A percentile compares a stretch with the other conserved stretches of the same genome.
These are phyloP conservation scores for Ptilonorhynchus violaceus DNA, from an alignment of 2,113 vertebrate species.

Conservation along the genomic window DNA sequence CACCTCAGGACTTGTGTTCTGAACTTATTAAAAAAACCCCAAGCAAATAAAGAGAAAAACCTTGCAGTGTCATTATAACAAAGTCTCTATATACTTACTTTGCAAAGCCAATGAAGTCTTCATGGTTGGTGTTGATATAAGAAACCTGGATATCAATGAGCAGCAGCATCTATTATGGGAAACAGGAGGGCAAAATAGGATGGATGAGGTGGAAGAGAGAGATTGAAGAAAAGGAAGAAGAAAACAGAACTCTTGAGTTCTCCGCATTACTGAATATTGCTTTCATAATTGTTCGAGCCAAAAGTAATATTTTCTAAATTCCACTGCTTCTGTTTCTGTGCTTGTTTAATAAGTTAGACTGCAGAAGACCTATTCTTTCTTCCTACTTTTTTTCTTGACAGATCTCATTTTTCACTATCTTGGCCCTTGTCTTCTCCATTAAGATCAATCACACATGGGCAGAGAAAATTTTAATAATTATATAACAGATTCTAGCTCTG, in stretches of 20 bases:
- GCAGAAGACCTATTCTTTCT: background rate
- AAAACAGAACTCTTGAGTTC: background rate
- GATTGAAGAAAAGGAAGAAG: background rate
- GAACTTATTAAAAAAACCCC: background rate
- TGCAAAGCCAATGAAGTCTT: slow-evolving; percentile 93
- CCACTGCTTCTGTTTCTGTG: background rate
- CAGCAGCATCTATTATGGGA: slow-evolving; percentile 78
- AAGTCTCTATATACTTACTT: slow-evolving; percentile 77
- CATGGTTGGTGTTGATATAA: slow-evolving; percentile 95
- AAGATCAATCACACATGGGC: background rate
- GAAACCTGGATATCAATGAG: slow-evolving; percentile 91
- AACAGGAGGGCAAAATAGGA: background rate
- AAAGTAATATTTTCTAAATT: background rate
- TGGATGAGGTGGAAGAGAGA: background rate
- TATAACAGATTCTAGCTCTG: background rate
- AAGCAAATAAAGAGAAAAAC: background rate
- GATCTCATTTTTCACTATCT: background rate
- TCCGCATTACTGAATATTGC: background rate
- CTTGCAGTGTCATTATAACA: background rate
- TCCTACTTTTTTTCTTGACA: background rate
- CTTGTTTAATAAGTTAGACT: background rate
- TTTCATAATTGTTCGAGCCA: background rate
- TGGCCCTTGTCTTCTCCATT: background rate
- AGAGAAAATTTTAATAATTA: background rate
- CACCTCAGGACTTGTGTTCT: background rate